phyloP scores from a whole-genome alignment of 1,140 invertebrate genomes.

The Panagrolaimus sp. region DNA sequence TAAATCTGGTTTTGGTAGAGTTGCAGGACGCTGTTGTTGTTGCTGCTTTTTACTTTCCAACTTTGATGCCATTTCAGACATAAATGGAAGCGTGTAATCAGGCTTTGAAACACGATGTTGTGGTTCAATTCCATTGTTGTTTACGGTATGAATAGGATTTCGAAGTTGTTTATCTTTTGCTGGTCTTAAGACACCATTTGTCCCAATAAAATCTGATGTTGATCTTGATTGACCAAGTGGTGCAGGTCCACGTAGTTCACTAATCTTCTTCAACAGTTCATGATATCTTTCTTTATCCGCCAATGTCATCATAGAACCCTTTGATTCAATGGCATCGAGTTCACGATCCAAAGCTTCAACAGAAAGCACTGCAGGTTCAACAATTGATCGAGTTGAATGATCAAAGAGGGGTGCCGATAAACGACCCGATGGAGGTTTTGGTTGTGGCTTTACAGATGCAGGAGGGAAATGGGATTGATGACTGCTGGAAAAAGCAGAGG shows the following conservation, averaged over 20 bases:
- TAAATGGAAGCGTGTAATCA: neutral
- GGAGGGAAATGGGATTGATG: neutral
- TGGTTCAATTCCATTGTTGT: neutral
- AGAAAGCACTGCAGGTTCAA: neutral
- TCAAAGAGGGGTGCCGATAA: conserved; percentile 39
- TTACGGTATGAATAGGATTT: too few relatives aligned
- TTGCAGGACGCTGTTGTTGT: neutral
- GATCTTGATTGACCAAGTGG: neutral
- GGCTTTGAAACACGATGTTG: neutral
- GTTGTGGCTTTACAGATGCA: neutral
- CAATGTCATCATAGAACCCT: neutral
- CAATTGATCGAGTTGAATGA: conserved; percentile 6
- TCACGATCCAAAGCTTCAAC: neutral
- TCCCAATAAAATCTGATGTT: too few relatives aligned
- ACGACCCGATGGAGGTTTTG: conserved; percentile 25
- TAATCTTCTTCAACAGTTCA: neutral
- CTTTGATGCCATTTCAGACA: conserved; percentile 13
- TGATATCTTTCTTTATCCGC: neutral
- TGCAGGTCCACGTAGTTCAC: neutral
- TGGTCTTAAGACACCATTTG: too few relatives aligned
- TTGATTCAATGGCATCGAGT: conserved; percentile 8
- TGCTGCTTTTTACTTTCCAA: neutral
- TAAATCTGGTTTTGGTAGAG: too few relatives aligned
- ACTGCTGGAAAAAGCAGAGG: too few relatives aligned
- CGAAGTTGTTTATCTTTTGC: too few relatives aligned